Evolutionary conservation across 2,113 vertebrate genomes (phyloP).

Genomic region (Prolemur simus): DNA sequence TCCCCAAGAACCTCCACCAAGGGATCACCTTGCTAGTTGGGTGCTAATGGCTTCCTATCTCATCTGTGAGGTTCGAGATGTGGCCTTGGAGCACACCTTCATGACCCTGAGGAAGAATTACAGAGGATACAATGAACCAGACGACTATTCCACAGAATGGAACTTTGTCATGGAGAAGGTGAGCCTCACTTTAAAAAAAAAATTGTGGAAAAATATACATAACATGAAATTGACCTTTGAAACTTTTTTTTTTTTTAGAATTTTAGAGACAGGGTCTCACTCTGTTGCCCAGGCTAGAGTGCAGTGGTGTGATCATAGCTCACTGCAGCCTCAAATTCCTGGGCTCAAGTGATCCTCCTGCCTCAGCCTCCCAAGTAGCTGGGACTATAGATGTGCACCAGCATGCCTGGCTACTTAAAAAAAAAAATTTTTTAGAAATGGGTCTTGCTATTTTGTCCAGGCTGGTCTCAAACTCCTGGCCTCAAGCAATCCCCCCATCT

Average conservation of each 20-base stretch:
- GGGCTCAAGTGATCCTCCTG: too few species aligned
- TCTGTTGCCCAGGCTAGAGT: too few species aligned
- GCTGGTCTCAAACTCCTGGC: not conserved
- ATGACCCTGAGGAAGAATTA: constrained; percentile 41
- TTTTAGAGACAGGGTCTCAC: too few species aligned
- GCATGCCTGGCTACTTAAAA: not conserved
- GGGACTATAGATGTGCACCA: not conserved
- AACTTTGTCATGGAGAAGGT: constrained; percentile 60
- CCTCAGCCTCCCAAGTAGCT: not conserved
- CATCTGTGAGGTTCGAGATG: constrained; percentile 14
- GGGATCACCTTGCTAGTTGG: not conserved
- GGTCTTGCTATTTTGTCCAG: not conserved
- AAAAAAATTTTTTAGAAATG: not conserved
- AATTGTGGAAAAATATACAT: not conserved
- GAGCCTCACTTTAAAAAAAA: not conserved
- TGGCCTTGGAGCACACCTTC: not conserved
- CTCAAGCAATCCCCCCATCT: not conserved
- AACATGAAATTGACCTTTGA: not conserved
- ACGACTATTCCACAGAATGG: constrained; percentile 37
- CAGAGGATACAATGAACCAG: constrained; percentile 2
- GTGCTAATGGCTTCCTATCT: not conserved
- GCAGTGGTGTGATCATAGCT: too few species aligned
- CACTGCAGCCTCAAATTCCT: too few species aligned
- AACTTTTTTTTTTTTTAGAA: not conserved
- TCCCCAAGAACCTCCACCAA: not conserved